Evolutionary conservation across 2,888 invertebrate species (phyloP).

Genomic region (Alloplasta piceator): DNA sequence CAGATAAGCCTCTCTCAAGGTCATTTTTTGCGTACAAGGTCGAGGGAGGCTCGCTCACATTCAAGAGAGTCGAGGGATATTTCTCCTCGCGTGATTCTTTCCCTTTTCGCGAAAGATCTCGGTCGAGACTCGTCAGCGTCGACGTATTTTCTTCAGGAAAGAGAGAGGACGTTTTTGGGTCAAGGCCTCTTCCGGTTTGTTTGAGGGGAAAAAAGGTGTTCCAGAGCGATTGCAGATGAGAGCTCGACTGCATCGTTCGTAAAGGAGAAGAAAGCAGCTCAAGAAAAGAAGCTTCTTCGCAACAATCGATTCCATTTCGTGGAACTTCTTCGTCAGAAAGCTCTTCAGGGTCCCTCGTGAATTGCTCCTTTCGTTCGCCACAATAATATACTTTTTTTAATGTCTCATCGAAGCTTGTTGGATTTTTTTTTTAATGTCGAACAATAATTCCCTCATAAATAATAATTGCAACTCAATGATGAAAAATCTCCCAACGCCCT

Average conservation of each 20-base stretch:
- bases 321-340: too few relatives aligned
- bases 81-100: conserved; percentile 57
- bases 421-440: too few relatives aligned
- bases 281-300: conserved; percentile 4
- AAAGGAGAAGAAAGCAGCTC: background rate
- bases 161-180: conserved; percentile 29
- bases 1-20: background rate
- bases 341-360: too few relatives aligned
- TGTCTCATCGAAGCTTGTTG: conserved; percentile 23
- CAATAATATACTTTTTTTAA: conserved; percentile 8
- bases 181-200: conserved; percentile 54
- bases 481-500: too few relatives aligned
- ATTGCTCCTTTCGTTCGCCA: conserved; percentile 5
- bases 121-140: conserved; percentile 20
- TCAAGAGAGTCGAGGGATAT: conserved; percentile 39
- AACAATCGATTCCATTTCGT: conserved; percentile 29
- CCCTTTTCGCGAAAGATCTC: conserved; percentile 15
- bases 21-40: background rate
- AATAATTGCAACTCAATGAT: too few relatives aligned
- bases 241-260: conserved; percentile 25
- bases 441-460: too few relatives aligned
- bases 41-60: conserved; percentile 10
- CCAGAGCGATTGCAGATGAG: conserved; percentile 26
- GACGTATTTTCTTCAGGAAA: conserved; percentile 21
- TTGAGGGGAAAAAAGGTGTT: conserved; percentile 39